Percentiles rank a stretch among this genome's conserved stretches.
These are phyloP conservation scores for Babylonia areolata DNA, from an alignment of 1,140 invertebrate genomes.

Conservation along the genomic window DNA sequence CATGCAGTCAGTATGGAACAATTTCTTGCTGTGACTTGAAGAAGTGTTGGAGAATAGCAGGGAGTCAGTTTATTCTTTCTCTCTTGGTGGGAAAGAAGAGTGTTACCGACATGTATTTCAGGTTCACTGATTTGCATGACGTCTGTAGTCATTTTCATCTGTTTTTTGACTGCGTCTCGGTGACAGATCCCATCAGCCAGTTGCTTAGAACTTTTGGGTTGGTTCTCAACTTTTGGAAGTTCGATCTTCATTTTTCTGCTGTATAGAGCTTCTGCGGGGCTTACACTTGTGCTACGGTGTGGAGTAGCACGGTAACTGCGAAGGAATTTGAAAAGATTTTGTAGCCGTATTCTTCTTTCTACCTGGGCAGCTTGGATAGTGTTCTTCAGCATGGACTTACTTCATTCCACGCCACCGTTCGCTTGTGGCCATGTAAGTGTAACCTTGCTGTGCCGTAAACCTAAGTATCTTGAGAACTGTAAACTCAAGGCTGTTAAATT, in stretches of 20 bases:
- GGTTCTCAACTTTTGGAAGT: too few species aligned
- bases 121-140: constrained; percentile 9
- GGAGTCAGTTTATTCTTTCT: neutral
- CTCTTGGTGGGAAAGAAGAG: constrained; percentile 33
- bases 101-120: constrained; percentile 12
- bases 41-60: neutral
- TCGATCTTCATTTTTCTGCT: constrained; percentile 27
- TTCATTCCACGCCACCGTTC: constrained; percentile 31
- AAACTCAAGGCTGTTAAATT: constrained; percentile 47
- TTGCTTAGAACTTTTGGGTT: too few species aligned
- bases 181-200: too few species aligned
- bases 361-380: neutral
- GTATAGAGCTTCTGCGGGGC: constrained; percentile 35
- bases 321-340: constrained; percentile 35
- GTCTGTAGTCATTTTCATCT: constrained; percentile 1
- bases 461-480: neutral
- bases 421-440: constrained; percentile 28
- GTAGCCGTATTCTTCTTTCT: neutral
- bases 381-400: constrained; percentile 12
- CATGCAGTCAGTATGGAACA: neutral
- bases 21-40: neutral
- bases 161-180: constrained; percentile 31
- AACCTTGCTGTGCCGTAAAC: too few species aligned
- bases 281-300: constrained; percentile 28
- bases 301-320: constrained; percentile 46